phyloP scores from a whole-genome alignment of 2,888 invertebrate genomes.

The Alentia gelatinosa region DNA sequence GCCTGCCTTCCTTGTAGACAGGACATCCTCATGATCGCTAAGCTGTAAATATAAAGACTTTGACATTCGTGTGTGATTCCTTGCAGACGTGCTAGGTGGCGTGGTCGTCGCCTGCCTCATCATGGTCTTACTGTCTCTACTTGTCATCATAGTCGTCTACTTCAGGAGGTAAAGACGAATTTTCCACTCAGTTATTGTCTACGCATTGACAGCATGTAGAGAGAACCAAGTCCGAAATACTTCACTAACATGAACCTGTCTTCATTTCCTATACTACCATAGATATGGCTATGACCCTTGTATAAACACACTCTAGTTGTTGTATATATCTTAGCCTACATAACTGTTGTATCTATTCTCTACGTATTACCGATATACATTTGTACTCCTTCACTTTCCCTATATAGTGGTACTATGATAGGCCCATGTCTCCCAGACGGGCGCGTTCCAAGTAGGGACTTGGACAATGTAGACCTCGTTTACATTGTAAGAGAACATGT shows the following conservation, averaged over 20 bases:
- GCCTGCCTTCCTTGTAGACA: too few relatives aligned
- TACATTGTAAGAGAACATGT: neutral
- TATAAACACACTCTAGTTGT: neutral
- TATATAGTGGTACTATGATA: neutral
- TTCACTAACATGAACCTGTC: neutral
- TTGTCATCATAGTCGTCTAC: constrained; percentile 32
- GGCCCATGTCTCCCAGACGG: neutral
- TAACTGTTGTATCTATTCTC: constrained; percentile 4
- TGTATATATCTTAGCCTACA: neutral
- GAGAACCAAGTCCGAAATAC: neutral
- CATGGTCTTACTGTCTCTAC: constrained; percentile 10
- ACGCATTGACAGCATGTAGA: neutral
- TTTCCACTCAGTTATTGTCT: neutral
- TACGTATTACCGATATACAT: neutral
- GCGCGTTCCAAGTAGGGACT: neutral
- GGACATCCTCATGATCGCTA: too few relatives aligned
- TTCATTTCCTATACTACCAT: neutral
- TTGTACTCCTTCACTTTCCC: neutral
- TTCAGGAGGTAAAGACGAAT: constrained; percentile 26
- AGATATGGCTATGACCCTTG: neutral
- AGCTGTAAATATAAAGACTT: neutral
- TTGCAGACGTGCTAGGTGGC: constrained; percentile 42
- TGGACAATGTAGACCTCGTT: neutral
- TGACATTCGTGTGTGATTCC: neutral
- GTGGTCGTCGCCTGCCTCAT: constrained; percentile 34